Base-by-base conservation (phyloP, 2,797 vertebrate genomes). In the Cygnus olor region DNA sequence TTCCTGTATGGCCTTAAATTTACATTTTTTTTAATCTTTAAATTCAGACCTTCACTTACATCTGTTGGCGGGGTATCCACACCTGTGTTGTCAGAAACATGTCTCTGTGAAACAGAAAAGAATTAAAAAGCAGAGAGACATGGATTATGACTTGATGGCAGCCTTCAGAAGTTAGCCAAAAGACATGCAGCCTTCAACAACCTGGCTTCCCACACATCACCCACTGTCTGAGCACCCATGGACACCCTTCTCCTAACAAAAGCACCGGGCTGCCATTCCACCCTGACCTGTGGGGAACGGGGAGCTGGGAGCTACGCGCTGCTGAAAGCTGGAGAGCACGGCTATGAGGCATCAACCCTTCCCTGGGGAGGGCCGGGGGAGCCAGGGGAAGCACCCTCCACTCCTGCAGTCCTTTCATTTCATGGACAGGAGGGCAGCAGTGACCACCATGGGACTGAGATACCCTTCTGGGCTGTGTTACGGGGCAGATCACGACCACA, bases 321-420 rank as follows among this genome's bases (percentile, higher is more conserved):
- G 36, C 10, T 14, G 5, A 74, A 85, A 69, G 47, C 10, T 53
- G 64, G 45, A 64, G 61, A 25, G 27, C 24, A 9, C 0, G 13
- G 24, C 17, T 63, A 17, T 0, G 0, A 44, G 20, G 21, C 17
- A 57, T 13, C 2, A 7, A 19, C 0, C 2, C 5, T 89, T 69
- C 11, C 45, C 36, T 10, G 16, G n/a, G 27, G 49, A 79, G 7
- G 9, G 8, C 12, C 63, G 6, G 20, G 5, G 12, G 17, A 45
- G 24, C 11, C 27, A 72, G 65, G 38, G 0, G 0, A 79, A 77
- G 20, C 5, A 11, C 18, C 2, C 9, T 14, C 10, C 1, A 0
- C 10, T 80, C 12, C 15, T 36, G 20, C 4, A 73, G 27, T 34
- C 24, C 27, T 42, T 42, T 30, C 32, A 9, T 57, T 14, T 36